These are phyloP conservation scores for Neotoma lepida DNA, from an alignment of 2,113 vertebrate genomes.

Conservation along the genomic window DNA sequence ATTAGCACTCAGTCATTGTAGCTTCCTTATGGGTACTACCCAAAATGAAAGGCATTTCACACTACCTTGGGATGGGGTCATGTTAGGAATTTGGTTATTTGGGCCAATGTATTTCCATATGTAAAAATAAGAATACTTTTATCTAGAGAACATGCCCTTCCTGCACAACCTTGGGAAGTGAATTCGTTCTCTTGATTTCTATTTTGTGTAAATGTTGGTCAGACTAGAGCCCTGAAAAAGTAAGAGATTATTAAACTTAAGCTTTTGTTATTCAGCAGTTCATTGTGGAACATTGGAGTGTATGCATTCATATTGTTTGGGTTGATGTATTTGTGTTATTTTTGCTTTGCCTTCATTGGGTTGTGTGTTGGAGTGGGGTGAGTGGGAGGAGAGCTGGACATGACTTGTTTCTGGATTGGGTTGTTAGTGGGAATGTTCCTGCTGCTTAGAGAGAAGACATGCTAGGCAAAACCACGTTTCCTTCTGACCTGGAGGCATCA, in stretches of 20 bases:
- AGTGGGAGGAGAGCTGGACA: conserved; percentile 64
- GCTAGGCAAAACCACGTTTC: conserved; percentile 32
- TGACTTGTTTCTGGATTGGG: conserved; percentile 58
- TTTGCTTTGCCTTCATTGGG: conserved; percentile 68
- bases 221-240: conserved; percentile 21
- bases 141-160: background rate
- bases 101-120: background rate
- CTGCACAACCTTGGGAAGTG: background rate
- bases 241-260: conserved; percentile 22
- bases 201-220: background rate
- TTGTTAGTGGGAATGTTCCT: conserved; percentile 55
- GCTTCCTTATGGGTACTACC: background rate
- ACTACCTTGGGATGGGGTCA: background rate
- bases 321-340: conserved; percentile 63
- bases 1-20: background rate
- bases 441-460: conserved; percentile 4
- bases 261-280: conserved; percentile 37
- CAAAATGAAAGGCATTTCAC: background rate
- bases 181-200: conserved; percentile 6
- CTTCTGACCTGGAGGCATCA: background rate
- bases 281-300: background rate
- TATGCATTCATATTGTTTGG: conserved; percentile 40
- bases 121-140: conserved; percentile 28
- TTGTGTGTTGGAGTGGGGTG: conserved; percentile 60
- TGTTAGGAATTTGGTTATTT: background rate